Evolutionary conservation across 2,888 invertebrate species (phyloP).

Genomic region (Drosophila limbata): DNA sequence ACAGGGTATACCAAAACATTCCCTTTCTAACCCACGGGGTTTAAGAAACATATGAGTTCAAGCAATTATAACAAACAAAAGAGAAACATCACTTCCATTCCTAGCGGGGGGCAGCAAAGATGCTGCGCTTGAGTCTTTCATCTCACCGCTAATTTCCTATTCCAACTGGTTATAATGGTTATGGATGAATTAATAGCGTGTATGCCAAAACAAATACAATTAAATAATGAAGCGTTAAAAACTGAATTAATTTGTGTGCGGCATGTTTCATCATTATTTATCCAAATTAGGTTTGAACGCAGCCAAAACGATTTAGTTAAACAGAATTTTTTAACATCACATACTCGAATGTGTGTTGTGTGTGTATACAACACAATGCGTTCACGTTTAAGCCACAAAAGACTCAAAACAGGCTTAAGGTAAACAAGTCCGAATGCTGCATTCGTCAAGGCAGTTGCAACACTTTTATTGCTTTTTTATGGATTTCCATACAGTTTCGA

Average conservation of each 20-base stretch:
- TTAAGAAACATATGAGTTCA: slow-evolving; percentile 50
- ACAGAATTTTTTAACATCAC: slow-evolving; percentile 21
- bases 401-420: slow-evolving; percentile 19
- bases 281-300: slow-evolving; percentile 55
- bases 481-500: slow-evolving; percentile 1
- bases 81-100: slow-evolving; percentile 71
- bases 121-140: slow-evolving; percentile 56
- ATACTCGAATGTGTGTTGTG: slow-evolving; percentile 1
- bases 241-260: slow-evolving; percentile 70
- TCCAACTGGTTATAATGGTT: slow-evolving; percentile 73
- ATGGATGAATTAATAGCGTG: slow-evolving; percentile 67
- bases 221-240: slow-evolving; percentile 76
- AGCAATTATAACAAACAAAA: slow-evolving; percentile 75
- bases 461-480: slow-evolving; percentile 9
- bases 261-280: slow-evolving; percentile 64
- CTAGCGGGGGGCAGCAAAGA: slow-evolving; percentile 63
- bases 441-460: slow-evolving; percentile 21
- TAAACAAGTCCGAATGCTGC: slow-evolving; percentile 24
- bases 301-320: slow-evolving; percentile 58
- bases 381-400: slow-evolving; percentile 24
- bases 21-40: slow-evolving; percentile 37
- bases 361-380: slow-evolving; percentile 4
- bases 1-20: slow-evolving; percentile 23
- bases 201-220: slow-evolving; percentile 76
- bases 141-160: slow-evolving; percentile 71